A percentile compares a stretch with the other conserved stretches of the same genome.
Evolutionary conservation across 1,140 invertebrate genomes (phyloP).

Genomic region (Leucophenga varia): DNA sequence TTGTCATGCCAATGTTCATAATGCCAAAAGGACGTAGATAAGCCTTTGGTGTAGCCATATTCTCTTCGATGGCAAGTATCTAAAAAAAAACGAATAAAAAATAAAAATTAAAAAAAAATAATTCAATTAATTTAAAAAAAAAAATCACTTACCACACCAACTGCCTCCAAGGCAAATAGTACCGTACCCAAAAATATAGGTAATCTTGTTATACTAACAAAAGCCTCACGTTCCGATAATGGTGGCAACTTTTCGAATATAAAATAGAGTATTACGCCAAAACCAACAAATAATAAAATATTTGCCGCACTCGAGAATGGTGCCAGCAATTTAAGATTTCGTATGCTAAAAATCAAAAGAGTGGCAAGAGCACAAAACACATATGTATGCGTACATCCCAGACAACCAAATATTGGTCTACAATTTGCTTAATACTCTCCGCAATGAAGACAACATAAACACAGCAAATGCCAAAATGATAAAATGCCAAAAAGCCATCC

Average conservation of each 20-base stretch:
- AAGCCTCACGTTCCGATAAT: conserved; percentile 60
- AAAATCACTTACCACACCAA: conserved; percentile 72
- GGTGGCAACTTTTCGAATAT: conserved; percentile 65
- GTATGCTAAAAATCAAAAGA: conserved; percentile 74
- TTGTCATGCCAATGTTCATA: conserved; percentile 74
- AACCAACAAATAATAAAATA: conserved; percentile 67
- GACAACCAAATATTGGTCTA: conserved; percentile 55
- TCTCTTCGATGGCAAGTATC: conserved; percentile 83
- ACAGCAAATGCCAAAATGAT: conserved; percentile 87
- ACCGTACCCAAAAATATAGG: conserved; percentile 84
- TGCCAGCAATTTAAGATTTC: conserved; percentile 76
- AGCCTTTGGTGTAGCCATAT: conserved; percentile 76
- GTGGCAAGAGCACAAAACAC: conserved; percentile 65
- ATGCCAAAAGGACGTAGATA: conserved; percentile 74
- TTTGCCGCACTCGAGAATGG: conserved; percentile 83
- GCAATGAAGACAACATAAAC: conserved; percentile 87
- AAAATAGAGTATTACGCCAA: conserved; percentile 71
- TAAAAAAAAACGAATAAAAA: conserved; percentile 40
- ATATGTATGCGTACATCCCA: conserved; percentile 54
- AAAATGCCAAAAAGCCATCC: conserved; percentile 75
- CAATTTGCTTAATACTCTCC: conserved; percentile 67
- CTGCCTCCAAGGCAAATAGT: conserved; percentile 86
- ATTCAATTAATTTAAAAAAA: neutral
- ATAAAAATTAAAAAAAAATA: conserved; percentile 3
- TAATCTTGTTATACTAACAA: conserved; percentile 62